Conservation (phyloP, 2,113 vertebrate genomes). For the Corythoichthys haematopterus region DNA sequence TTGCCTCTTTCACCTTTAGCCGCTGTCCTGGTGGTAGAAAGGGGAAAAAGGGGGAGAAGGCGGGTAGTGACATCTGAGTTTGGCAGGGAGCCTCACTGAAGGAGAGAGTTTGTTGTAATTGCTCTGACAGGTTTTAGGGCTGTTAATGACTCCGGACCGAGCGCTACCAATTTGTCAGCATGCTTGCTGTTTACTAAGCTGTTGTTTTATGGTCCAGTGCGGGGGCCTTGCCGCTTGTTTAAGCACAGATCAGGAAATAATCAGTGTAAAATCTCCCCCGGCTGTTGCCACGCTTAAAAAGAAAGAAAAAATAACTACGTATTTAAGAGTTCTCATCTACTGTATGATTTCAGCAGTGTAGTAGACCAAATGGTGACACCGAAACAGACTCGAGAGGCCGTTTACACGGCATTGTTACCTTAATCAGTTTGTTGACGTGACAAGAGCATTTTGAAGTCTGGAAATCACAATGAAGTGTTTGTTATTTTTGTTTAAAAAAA, state of each 20-base stretch:
- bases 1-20: slow-evolving; percentile 45
- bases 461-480: too few species aligned
- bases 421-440: too few species aligned
- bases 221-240: slow-evolving; percentile 68
- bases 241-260: slow-evolving; percentile 77
- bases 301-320: slow-evolving; percentile 25
- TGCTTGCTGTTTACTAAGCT: slow-evolving; percentile 76
- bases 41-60: slow-evolving; percentile 26
- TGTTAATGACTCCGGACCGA: slow-evolving; percentile 72
- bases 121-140: slow-evolving; percentile 73
- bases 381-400: background rate
- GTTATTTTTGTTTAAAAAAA: too few species aligned
- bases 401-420: background rate
- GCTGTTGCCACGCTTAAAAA: slow-evolving; percentile 32
- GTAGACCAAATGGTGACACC: slow-evolving; percentile 40
- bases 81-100: slow-evolving; percentile 53
- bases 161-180: slow-evolving; percentile 74
- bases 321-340: slow-evolving; percentile 51
- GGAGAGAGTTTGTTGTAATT: slow-evolving; percentile 68
- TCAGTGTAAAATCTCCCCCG: slow-evolving; percentile 67
- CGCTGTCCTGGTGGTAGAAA: slow-evolving; percentile 36
- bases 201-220: slow-evolving; percentile 75
- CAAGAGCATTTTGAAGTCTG: too few species aligned
- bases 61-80: slow-evolving; percentile 56
- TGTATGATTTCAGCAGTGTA: slow-evolving; percentile 51